Evolutionary conservation across 1,140 invertebrate genomes (phyloP).

Genomic region (Pemphigus obesinymphae): DNA sequence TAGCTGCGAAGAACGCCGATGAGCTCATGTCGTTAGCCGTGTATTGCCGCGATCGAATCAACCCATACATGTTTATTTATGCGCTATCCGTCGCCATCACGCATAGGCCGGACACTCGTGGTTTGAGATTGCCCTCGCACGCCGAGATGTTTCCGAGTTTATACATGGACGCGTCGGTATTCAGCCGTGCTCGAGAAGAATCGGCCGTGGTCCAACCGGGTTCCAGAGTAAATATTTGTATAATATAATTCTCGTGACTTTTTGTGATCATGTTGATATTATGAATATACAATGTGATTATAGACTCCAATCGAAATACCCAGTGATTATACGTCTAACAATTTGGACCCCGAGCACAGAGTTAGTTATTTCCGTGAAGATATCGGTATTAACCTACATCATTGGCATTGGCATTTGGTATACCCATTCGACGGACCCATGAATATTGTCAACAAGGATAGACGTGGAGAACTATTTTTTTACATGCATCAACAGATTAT

Average conservation of each 20-base stretch:
- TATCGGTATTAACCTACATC: constrained; percentile 67
- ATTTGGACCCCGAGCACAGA: constrained; percentile 68
- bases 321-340: constrained; percentile 66
- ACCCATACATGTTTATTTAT: constrained; percentile 74
- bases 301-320: constrained; percentile 63
- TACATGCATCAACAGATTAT: constrained; percentile 74
- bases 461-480: constrained; percentile 70
- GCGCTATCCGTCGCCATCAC: constrained; percentile 68
- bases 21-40: constrained; percentile 66
- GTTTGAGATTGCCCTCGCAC: constrained; percentile 64
- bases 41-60: constrained; percentile 68
- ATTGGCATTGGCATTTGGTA: constrained; percentile 67
- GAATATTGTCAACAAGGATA: constrained; percentile 61
- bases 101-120: constrained; percentile 69
- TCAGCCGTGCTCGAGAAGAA: constrained; percentile 63
- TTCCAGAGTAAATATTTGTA: constrained; percentile 55
- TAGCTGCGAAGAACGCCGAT: constrained; percentile 64
- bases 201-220: constrained; percentile 61
- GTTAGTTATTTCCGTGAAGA: constrained; percentile 69
- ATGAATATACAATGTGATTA: constrained; percentile 47
- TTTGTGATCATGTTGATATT: too few species aligned
- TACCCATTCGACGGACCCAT: constrained; percentile 51
- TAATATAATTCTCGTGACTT: too few species aligned
- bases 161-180: constrained; percentile 67
- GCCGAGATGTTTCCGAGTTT: constrained; percentile 72